Evolutionary conservation across 2,797 vertebrate genomes (phyloP), one percentile per base, ranked within the genome.

Genomic region (Thaleichthys pacificus): DNA sequence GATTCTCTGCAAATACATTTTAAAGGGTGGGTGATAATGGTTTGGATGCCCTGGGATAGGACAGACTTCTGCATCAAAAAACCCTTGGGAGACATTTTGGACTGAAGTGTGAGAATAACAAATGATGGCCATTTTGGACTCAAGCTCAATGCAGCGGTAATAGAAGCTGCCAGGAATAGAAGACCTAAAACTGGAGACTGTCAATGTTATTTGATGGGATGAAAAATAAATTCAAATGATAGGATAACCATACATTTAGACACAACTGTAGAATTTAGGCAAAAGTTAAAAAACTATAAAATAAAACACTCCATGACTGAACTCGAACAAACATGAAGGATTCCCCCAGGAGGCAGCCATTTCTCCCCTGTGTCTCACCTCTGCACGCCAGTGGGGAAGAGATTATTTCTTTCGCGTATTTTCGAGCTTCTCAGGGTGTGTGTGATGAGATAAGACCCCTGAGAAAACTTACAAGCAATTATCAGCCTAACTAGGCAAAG

Each of bases 401-500:
- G 19, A 65, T 35, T 0, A 47, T 54, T 77, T 69, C 61, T 28
- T 67, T 68, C 19, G 26, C 9, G 21, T 21, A 24, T 68, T 54
- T 62, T 72, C 65, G 22, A n/a, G 61, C 63, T 77, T 76, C 74
- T 72, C 61, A 19, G 70, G 75, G 21, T 80, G 57, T 76, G 51
- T 85, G 69, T 78, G 69, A 64, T 69, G 66, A 61, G 75, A 71
- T 66, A 76, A 66, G 76, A 80, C 65, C 68, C 24, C 58, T 19
- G 72, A 77, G 70, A 77, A 80, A 74, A 77, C 30, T 32, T 85
- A 85, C 70, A 85, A 80, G 83, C 81, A 86, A 89, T 89, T 87
- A 89, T 89, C 80, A 80, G 84, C 76, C 78, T 85, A 90, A 90
- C 84, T 80, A 89, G 82, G 76, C 79, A 77, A 76, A 73, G 70